These are phyloP conservation scores for Lophius piscatorius DNA, from an alignment of 2,113 vertebrate genomes.

Conservation along the genomic window DNA sequence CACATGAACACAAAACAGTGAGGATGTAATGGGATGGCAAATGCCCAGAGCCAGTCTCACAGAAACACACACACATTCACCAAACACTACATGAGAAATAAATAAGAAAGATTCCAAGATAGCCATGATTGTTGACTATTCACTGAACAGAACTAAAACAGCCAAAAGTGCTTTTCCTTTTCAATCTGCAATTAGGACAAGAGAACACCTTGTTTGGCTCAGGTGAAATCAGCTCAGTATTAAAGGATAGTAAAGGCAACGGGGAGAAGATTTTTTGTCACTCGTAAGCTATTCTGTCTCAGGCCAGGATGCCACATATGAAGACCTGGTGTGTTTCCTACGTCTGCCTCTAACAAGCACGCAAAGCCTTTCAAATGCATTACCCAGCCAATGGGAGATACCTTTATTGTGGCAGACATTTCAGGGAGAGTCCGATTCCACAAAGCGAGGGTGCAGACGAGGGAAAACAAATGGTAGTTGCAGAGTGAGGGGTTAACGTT, in stretches of 20 bases:
- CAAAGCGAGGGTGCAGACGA: conserved; percentile 26
- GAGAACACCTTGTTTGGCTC: conserved; percentile 7
- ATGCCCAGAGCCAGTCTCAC: conserved; percentile 52
- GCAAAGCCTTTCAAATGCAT: conserved; percentile 73
- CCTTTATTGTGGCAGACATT: conserved; percentile 61
- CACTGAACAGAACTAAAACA: conserved; percentile 22
- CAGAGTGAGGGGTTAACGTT: conserved; percentile 43
- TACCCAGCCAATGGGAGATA: conserved; percentile 56
- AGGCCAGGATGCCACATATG: conserved; percentile 55
- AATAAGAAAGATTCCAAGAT: conserved; percentile 44
- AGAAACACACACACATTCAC: conserved; percentile 36
- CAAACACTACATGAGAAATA: conserved; percentile 36
- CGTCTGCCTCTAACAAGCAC: conserved; percentile 61
- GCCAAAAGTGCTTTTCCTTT: conserved; percentile 7
- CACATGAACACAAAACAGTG: conserved; percentile 48
- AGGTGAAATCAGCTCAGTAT: conserved; percentile 38
- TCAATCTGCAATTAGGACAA: conserved; percentile 33
- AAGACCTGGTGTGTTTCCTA: conserved; percentile 59
- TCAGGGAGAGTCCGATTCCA: conserved; percentile 53
- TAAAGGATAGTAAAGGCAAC: conserved; percentile 7
- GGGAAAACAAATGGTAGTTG: conserved; percentile 50
- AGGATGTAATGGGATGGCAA: conserved; percentile 72
- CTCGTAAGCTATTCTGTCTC: conserved; percentile 44
- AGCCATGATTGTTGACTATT: conserved; percentile 33
- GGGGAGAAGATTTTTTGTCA: conserved; percentile 15